Base-by-base conservation (phyloP, 53 echinoderm and acorn worm species). In the Apostichopus leukothele region DNA sequence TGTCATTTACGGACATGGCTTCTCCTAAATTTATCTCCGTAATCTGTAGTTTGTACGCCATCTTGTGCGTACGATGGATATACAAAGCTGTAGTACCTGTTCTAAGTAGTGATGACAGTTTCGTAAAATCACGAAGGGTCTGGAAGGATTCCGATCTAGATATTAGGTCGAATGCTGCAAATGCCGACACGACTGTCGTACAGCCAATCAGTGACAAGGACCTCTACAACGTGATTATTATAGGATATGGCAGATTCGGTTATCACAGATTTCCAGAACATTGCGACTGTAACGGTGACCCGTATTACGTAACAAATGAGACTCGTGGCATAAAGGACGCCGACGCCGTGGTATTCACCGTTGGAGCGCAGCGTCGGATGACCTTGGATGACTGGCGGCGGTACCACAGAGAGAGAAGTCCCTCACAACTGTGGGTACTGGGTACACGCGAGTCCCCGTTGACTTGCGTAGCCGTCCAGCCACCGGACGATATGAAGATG, bases 161-260 rank as follows among this genome's bases (percentile, higher is more conserved):
- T n/a, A 71, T 16, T 71, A 18, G 18, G 71, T 6, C 6, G 14
- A 71, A 71, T n/a, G 6, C 71, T 71, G 6, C 71, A 18, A 18
- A 71, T 18, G 4, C 18, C 6, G 6, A 6, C 6, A 4, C 4
- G 4, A 6, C 71, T 19, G n/a, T n/a, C 3, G 13, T n/a, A n/a
- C 18, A 16, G 6, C 57, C 57, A 57, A 57, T 7, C 57, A 18
- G n/a, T 6, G 71, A 57, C 10, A 18, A 6, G n/a, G 71, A 57
- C 10, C 18, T 18, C 16, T 71, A 16, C 71, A 71, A 60, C 9
- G 85, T 50, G 66, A n/a, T 85, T 60, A 85, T 85, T 18, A 67
- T 85, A 11, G 85, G 85, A 10, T 85, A 85, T 51, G 85, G 85
- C 3, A 85, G 67, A 66, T 85, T 85, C 22, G 67, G 67, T 14